A percentile compares a stretch with the other conserved stretches of the same genome.
Conservation (phyloP, 2,113 vertebrate species). For the Crypturellus undulatus region DNA sequence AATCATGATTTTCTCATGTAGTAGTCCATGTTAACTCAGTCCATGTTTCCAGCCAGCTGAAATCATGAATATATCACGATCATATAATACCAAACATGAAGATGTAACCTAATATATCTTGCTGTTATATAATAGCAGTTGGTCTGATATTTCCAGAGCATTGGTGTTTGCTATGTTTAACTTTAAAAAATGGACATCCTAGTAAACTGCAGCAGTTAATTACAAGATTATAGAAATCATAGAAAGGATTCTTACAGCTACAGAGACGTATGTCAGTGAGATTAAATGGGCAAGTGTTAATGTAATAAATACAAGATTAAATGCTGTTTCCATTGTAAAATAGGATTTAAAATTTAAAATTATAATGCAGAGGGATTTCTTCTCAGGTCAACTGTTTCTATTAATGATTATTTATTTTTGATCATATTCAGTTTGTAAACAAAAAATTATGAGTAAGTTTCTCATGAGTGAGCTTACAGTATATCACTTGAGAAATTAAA, state of each 20-base stretch:
- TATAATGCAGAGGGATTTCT: background rate
- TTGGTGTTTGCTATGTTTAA: background rate
- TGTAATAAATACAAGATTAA: background rate
- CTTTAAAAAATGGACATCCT: background rate
- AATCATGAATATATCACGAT: background rate
- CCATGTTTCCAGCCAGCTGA: background rate
- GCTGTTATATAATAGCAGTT: background rate
- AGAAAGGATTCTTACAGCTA: background rate
- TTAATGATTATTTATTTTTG: background rate
- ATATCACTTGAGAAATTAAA: background rate
- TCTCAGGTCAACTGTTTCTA: background rate
- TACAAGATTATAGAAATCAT: background rate
- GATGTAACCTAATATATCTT: background rate
- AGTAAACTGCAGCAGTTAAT: background rate
- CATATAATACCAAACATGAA: background rate
- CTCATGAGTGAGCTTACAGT: background rate
- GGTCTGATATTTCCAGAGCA: background rate
- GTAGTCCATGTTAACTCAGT: background rate
- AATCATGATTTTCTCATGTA: too few relatives aligned
- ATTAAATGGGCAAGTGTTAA: background rate
- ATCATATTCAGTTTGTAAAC: background rate
- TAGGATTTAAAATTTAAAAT: background rate
- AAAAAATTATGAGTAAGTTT: background rate
- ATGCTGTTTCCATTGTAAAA: background rate
- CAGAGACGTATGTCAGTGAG: background rate